Base-by-base conservation (phyloP, 1,140 invertebrate genomes). In the Gonatopus flavifemur region DNA sequence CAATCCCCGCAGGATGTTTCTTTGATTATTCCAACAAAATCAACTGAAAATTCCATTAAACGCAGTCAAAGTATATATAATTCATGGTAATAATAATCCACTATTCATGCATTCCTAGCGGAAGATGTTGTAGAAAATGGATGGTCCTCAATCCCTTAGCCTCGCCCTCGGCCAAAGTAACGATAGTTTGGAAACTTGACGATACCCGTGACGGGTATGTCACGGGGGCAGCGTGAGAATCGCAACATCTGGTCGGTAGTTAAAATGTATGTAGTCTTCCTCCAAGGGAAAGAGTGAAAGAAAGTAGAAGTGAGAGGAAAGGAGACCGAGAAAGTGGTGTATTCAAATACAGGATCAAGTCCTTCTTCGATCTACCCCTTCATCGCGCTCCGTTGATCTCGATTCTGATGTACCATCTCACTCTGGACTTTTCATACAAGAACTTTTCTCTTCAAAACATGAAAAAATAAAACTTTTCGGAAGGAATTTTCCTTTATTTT, bases 301-400 rank as follows among this genome's bases (percentile, higher is more conserved):
- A n/a, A n/a, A n/a, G n/a, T n/a, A n/a, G n/a, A n/a, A n/a, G n/a
- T n/a, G n/a, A n/a, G n/a, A n/a, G n/a, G n/a, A n/a, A n/a, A n/a
- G n/a, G n/a, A n/a, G n/a, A n/a, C n/a, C 66, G 52, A 53, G 43
- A 66, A 58, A 62, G 57, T 72, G 66, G 67, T 75, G 72, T 77
- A 78, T 78, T 78, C 76, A 78, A 78, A 78, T 77, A 77, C 70
- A 76, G 72, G 74, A 76, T 76, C 71, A 78, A n/a, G 72, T 65
- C 59, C 66, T 70, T 63, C 68, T 67, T 65, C 68, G 66, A 67
- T 68, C 68, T 71, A 66, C 68, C 60, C 60, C 54, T 55, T 73
- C 70, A 78, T 78, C 71, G 67, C 59, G 68, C 67, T 69, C 60
- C 60, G 55, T 55, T 73, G 71, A 78, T 78, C 71, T 67, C 59